Evolutionary conservation across 2,113 vertebrate genomes (phyloP).

Genomic region (Steatornis caripensis): DNA sequence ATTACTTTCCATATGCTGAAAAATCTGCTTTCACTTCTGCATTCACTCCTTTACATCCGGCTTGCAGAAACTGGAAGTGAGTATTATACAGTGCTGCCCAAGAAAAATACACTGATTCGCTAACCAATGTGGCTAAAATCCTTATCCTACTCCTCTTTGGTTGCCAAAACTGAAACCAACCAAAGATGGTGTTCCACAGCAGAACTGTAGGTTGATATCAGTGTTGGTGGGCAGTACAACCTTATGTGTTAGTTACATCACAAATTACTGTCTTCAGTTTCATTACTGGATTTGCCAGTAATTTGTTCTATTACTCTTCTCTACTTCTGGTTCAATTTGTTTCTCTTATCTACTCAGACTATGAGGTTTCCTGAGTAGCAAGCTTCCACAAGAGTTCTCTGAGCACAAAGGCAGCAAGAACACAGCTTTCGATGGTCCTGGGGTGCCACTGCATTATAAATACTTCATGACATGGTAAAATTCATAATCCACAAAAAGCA

Average conservation of each 20-base stretch:
- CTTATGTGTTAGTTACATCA: neutral
- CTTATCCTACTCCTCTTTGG: neutral
- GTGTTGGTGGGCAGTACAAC: neutral
- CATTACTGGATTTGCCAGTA: neutral
- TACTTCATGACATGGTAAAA: fast-evolving
- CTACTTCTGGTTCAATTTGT: neutral
- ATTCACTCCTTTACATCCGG: neutral
- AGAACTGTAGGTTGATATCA: neutral
- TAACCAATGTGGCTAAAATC: neutral
- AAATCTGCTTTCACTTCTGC: neutral
- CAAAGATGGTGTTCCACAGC: neutral
- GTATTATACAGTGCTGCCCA: neutral
- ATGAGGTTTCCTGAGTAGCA: neutral
- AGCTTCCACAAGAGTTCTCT: neutral
- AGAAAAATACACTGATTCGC: neutral
- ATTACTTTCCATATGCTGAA: neutral
- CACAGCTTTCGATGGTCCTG: neutral
- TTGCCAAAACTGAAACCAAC: neutral
- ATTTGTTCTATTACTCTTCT: neutral
- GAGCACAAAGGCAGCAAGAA: neutral
- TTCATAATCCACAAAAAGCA: neutral
- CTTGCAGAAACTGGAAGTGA: neutral
- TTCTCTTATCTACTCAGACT: neutral
- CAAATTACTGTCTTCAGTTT: neutral
- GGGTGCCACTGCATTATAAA: neutral